Conservation (phyloP, 2,888 invertebrate species). For the Hemaris fuciformis region DNA sequence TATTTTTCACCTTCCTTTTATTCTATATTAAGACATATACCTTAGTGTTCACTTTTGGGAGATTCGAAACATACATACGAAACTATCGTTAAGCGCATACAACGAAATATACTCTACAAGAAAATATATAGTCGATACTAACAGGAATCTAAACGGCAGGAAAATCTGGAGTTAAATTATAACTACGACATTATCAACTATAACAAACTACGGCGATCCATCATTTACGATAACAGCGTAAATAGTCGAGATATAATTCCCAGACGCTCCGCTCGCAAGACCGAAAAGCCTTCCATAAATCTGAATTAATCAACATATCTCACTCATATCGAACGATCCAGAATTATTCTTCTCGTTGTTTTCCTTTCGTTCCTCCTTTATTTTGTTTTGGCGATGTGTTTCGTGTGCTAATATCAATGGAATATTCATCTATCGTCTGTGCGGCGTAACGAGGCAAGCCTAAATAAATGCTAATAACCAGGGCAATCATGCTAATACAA, state of each 20-base stretch:
- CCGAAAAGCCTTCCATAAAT: constrained; percentile 11
- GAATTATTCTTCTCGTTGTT: constrained; percentile 14
- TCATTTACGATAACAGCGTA: neutral
- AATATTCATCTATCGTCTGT: constrained; percentile 57
- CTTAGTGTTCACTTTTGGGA: too few species aligned
- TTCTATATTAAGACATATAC: too few species aligned
- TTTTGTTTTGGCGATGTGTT: constrained; percentile 37
- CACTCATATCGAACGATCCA: constrained; percentile 9
- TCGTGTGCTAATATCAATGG: constrained; percentile 51
- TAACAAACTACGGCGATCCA: neutral
- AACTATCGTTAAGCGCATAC: too few species aligned
- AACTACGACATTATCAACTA: neutral
- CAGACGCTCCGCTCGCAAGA: neutral
- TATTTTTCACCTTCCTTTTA: too few species aligned
- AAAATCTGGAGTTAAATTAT: neutral
- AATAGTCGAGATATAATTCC: constrained; percentile 1
- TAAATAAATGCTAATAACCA: constrained; percentile 73
- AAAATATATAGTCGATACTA: neutral
- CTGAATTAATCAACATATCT: constrained; percentile 17
- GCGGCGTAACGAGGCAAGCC: constrained; percentile 57
- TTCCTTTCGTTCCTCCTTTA: constrained; percentile 18
- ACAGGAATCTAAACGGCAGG: neutral
- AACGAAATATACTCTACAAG: too few species aligned
- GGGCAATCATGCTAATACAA: constrained; percentile 71
- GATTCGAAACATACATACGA: too few species aligned